A percentile compares a stretch with the other conserved stretches of the same genome.
These are phyloP conservation scores for Todus mexicanus DNA, from an alignment of 2,797 vertebrate genomes.

Conservation along the genomic window DNA sequence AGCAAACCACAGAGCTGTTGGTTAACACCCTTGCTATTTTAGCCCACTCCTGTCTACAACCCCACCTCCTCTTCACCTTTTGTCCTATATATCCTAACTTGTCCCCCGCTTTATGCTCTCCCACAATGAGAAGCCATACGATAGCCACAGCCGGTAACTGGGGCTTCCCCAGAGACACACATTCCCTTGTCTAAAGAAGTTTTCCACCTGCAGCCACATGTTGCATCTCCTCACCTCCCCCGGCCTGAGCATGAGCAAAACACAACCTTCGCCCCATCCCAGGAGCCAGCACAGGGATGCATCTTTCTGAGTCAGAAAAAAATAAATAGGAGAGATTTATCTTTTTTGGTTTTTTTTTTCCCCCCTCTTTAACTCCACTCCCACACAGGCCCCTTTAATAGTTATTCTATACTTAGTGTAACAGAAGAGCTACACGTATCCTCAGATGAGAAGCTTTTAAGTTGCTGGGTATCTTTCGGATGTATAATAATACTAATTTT, in stretches of 20 bases:
- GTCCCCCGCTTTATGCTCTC: neutral
- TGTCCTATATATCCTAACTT: neutral
- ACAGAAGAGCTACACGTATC: rapidly evolving
- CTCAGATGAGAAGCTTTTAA: neutral
- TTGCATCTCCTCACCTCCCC: neutral
- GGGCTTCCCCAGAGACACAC: neutral
- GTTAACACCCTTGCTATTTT: neutral
- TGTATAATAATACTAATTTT: neutral
- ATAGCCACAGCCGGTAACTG: neutral
- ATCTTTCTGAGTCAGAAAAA: neutral
- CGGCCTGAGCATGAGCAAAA: neutral
- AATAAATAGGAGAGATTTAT: neutral
- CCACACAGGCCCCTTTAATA: neutral
- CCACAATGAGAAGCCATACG: neutral
- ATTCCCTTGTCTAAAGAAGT: neutral
- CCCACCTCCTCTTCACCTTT: neutral
- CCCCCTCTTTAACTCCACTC: neutral
- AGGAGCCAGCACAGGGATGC: neutral
- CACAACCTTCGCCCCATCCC: neutral
- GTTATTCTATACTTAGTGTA: neutral
- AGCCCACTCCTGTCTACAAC: neutral
- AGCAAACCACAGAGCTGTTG: neutral
- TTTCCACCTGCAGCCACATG: neutral
- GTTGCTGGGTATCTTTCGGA: neutral
- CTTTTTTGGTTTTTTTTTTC: no score